phyloP scores from a whole-genome alignment of 1,140 invertebrate genomes.

The Penaeus chinensis region DNA sequence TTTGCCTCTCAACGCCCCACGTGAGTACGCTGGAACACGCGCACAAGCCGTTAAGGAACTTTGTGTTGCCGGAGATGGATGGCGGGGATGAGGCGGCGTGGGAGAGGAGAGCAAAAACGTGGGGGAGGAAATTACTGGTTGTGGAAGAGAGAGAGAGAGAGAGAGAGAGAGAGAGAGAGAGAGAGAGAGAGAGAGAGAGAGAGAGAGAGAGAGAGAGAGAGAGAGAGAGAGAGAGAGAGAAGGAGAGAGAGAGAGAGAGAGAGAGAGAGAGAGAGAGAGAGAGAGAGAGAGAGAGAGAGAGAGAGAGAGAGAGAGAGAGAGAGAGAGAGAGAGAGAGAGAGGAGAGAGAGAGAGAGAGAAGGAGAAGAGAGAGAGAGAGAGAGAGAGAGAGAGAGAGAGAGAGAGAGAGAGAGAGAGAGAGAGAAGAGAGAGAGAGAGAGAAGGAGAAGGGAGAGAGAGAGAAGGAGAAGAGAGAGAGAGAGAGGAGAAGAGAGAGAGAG shows the following conservation, averaged over 20 bases:
- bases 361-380: too few species aligned
- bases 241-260: slow-evolving; percentile 1
- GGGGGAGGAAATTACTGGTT: neutral
- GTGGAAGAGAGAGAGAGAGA: neutral
- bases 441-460: too few species aligned
- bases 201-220: neutral
- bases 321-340: neutral
- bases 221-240: slow-evolving; percentile 13
- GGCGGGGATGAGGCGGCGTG: neutral
- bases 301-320: neutral
- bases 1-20: too few species aligned
- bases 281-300: neutral
- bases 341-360: too few species aligned
- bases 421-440: too few species aligned
- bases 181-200: neutral
- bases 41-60: too few species aligned
- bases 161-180: neutral
- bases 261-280: neutral
- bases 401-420: too few species aligned
- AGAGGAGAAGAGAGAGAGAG: too few species aligned
- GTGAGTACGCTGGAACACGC: too few species aligned
- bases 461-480: too few species aligned
- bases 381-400: too few species aligned
- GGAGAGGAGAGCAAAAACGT: neutral
- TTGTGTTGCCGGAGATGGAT: too few species aligned